phyloP scores from a whole-genome alignment of 2,888 invertebrate genomes.

The Tyria jacobaeae region DNA sequence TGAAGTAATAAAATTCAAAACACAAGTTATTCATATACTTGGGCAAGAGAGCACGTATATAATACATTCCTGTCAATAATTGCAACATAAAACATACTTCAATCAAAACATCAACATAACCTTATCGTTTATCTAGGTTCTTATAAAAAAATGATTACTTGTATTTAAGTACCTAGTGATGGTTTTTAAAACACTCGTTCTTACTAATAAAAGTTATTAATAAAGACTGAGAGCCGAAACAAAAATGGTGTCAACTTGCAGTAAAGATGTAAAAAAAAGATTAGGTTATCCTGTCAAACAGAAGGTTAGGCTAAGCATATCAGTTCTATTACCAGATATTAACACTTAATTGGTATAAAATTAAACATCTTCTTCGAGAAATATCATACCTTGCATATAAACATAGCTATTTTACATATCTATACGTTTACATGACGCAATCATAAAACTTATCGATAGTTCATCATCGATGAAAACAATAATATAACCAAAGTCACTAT shows the following conservation, averaged over 20 bases:
- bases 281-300: slow-evolving; percentile 83
- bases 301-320: slow-evolving; percentile 68
- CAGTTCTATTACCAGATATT: slow-evolving; percentile 22
- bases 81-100: slow-evolving; percentile 52
- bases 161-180: slow-evolving; percentile 9
- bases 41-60: background rate
- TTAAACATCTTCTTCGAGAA: slow-evolving; percentile 13
- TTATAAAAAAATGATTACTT: slow-evolving; percentile 4
- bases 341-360: slow-evolving; percentile 18
- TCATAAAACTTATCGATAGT: slow-evolving; percentile 77
- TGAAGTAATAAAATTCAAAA: background rate
- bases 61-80: slow-evolving; percentile 27
- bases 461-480: slow-evolving; percentile 78
- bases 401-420: slow-evolving; percentile 61
- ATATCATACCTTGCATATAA: slow-evolving; percentile 43
- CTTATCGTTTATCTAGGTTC: slow-evolving; percentile 60
- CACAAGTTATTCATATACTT: background rate
- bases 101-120: slow-evolving; percentile 87
- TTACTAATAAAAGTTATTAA: slow-evolving; percentile 49
- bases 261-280: slow-evolving; percentile 57
- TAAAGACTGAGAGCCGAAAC: slow-evolving; percentile 68
- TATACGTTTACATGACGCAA: slow-evolving; percentile 84
- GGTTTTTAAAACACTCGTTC: slow-evolving; percentile 20
- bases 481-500: slow-evolving; percentile 74
- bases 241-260: slow-evolving; percentile 81